Percentiles rank a stretch among this genome's conserved stretches.
phyloP scores from a whole-genome alignment of 2,888 invertebrate species.

The Thyatira batis region DNA sequence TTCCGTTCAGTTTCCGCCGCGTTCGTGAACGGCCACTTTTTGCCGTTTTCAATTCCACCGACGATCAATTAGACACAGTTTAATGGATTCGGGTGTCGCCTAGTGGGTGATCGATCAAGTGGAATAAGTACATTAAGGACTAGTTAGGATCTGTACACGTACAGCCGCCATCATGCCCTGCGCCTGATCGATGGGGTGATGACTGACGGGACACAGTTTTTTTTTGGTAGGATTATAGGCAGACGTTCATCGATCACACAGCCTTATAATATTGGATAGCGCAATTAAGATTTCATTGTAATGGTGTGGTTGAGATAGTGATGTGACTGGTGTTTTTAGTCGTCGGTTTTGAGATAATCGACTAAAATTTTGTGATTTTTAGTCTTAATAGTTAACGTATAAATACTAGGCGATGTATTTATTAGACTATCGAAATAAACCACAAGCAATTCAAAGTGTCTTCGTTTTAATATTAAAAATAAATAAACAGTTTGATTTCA shows the following conservation, averaged over 20 bases:
- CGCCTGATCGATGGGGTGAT: constrained; percentile 60
- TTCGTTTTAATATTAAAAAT: background rate
- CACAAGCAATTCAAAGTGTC: background rate
- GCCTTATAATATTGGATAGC: background rate
- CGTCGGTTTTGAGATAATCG: background rate
- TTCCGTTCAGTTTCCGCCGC: too few relatives aligned
- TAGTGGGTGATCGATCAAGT: constrained; percentile 68
- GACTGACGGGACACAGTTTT: constrained; percentile 6
- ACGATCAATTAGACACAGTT: constrained; percentile 78
- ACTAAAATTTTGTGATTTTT: too few relatives aligned
- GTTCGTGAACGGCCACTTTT: constrained; percentile 48
- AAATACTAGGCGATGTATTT: too few relatives aligned
- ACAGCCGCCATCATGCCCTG: constrained; percentile 43
- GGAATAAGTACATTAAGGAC: constrained; percentile 73
- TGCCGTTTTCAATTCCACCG: constrained; percentile 70
- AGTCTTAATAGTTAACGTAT: too few relatives aligned
- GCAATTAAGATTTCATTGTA: background rate
- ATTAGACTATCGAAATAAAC: too few relatives aligned
- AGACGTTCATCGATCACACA: constrained; percentile 17
- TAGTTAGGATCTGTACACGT: constrained; percentile 56
- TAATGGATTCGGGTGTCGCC: constrained; percentile 75
- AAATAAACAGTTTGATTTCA: too few relatives aligned
- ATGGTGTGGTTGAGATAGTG: background rate
- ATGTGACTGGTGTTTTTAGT: background rate
- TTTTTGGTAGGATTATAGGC: constrained; percentile 25